Conservation (phyloP, 2,113 vertebrate species). For the Psammodynastes pulverulentus region DNA sequence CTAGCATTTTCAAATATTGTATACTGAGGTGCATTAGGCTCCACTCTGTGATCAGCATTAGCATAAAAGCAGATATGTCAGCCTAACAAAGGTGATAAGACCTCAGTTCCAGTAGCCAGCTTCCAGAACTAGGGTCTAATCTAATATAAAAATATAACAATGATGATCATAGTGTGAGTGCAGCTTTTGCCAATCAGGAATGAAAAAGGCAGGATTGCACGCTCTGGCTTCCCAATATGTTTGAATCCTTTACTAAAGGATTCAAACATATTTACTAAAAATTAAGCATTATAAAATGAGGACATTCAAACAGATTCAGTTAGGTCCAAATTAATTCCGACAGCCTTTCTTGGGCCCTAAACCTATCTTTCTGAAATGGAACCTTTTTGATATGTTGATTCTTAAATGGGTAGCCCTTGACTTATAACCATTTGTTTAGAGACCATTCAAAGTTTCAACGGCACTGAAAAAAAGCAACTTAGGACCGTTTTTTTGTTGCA, state of each 20-base stretch:
- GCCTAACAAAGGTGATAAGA: background rate
- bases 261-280: background rate
- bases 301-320: background rate
- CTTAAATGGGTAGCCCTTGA: background rate
- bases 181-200: background rate
- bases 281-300: background rate
- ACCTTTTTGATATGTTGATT: background rate
- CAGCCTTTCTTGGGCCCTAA: background rate
- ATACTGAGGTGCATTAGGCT: background rate
- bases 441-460: background rate
- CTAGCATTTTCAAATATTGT: background rate
- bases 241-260: too few species aligned
- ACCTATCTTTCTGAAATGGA: background rate
- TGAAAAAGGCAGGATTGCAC: background rate
- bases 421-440: background rate
- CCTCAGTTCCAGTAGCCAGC: background rate
- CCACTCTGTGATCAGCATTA: background rate
- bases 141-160: background rate
- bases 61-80: background rate
- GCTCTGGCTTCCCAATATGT: background rate
- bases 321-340: background rate
- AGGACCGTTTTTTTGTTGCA: background rate
- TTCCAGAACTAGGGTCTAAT: background rate
- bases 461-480: background rate
- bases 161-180: background rate